Evolutionary conservation across 2,113 vertebrate species (phyloP), one percentile per base, ranked within the genome.

Genomic region (Atrichornis clamosus): DNA sequence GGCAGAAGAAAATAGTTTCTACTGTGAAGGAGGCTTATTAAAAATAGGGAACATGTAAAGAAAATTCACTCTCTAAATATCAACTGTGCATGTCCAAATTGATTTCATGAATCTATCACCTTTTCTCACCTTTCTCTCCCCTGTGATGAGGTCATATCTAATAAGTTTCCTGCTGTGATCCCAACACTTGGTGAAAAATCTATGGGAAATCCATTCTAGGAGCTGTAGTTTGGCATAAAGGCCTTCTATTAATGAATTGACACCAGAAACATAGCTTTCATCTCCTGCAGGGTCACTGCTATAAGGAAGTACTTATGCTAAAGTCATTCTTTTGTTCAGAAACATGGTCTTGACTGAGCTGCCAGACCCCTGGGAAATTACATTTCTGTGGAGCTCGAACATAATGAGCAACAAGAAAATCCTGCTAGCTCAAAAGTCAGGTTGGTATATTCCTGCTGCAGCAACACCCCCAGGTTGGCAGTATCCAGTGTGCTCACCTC

Each of bases 171-270:
- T 78, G 84, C 92, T 93, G 96, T 33, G 64, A 84, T 79, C 84
- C 65, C 94, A 86, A 91, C 80, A 81, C 90, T 94, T 80, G 55
- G 95, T 65, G 63, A 95, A 95, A 95, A 94, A 97, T 96, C 94
- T 96, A 92, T 32, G 21, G 52, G 89, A 97, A 88, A 93, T 65
- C 79, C 89, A 64, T 96, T 97, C 50, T 93, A 84, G 83, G 83
- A 81, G 58, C 75, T 89, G 47, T 26, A 93, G 32, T 77, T 90
- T 91, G 84, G 80, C 89, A 92, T 85, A 96, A 95, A 93, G 74
- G 95, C 64, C 93, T 97, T 84, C 74, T 94, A 76, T 90, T 97
- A 96, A 90, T 74, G 88, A 96, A 90, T 50, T 86, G 80, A 84
- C 67, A 74, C 74, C 87, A 59, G 78, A 93, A 89, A 81, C 46